These are phyloP conservation scores for Oikopleura dioica DNA, from an alignment of 23 tunicate species.

Conservation along the genomic window DNA sequence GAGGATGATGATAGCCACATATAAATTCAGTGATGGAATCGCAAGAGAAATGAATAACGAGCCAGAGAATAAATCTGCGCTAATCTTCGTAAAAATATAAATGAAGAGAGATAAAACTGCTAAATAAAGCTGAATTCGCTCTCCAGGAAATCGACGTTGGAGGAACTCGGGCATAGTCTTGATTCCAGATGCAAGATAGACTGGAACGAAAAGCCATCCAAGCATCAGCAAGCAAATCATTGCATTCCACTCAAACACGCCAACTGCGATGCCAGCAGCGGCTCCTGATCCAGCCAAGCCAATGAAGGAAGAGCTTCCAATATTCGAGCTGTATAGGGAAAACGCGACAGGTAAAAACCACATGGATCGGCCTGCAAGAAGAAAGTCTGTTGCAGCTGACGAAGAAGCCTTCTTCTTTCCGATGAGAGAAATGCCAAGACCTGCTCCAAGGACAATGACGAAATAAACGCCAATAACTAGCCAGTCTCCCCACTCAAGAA, in stretches of 20 bases:
- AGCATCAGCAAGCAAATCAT: slow-evolving; percentile 34
- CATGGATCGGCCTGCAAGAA: slow-evolving; percentile 66
- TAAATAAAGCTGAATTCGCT: slow-evolving; percentile 35
- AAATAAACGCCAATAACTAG: too few relatives aligned
- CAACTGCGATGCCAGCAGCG: slow-evolving; percentile 52
- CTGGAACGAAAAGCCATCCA: slow-evolving; percentile 69
- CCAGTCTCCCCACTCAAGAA: too few relatives aligned
- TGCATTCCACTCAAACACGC: slow-evolving; percentile 84
- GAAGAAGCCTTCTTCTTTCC: too few relatives aligned
- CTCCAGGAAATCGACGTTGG: slow-evolving; percentile 43
- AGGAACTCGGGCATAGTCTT: slow-evolving; percentile 80
- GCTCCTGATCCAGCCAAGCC: slow-evolving; percentile 90
- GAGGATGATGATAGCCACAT: slow-evolving; percentile 43
- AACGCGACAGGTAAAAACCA: slow-evolving; percentile 83
- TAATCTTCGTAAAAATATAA: slow-evolving; percentile 58
- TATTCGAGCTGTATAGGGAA: slow-evolving; percentile 55
- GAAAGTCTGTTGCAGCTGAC: too few relatives aligned
- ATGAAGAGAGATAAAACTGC: slow-evolving; percentile 37
- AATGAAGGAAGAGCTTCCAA: slow-evolving; percentile 71
- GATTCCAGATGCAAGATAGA: slow-evolving; percentile 58
- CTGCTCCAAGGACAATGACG: too few relatives aligned
- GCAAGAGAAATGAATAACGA: slow-evolving; percentile 69
- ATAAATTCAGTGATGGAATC: slow-evolving; percentile 50
- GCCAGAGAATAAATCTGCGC: slow-evolving; percentile 56
- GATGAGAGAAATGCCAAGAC: too few relatives aligned